phyloP scores from a whole-genome alignment of 2,888 invertebrate species.

The Mimachlamys varia region DNA sequence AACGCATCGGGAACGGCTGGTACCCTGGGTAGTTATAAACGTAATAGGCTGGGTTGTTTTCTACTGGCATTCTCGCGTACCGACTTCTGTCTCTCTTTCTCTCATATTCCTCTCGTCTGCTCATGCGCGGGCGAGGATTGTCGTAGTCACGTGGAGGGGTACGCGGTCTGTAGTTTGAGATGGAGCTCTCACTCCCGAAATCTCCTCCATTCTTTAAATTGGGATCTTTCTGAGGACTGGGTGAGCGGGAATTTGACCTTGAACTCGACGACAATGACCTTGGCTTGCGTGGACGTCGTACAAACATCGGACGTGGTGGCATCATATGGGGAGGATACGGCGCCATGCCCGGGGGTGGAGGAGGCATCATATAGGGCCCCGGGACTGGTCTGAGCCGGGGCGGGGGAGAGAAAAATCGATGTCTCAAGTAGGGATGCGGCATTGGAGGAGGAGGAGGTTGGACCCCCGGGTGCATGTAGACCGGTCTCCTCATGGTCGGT shows the following conservation, averaged over 20 bases:
- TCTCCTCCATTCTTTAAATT: conserved; percentile 55
- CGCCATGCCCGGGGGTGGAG: conserved; percentile 45
- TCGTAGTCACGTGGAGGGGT: conserved; percentile 75
- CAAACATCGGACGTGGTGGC: conserved; percentile 48
- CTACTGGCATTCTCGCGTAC: conserved; percentile 40
- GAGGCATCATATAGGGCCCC: conserved; percentile 51
- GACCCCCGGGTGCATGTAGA: conserved; percentile 40
- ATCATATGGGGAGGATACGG: conserved; percentile 40
- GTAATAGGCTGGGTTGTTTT: conserved; percentile 46
- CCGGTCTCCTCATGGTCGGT: conserved; percentile 40
- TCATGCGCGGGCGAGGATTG: conserved; percentile 54
- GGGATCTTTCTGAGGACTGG: conserved; percentile 52
- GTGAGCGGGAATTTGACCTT: conserved; percentile 51
- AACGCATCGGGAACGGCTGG: conserved; percentile 59
- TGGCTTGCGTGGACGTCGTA: conserved; percentile 53
- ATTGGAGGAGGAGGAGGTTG: conserved; percentile 56
- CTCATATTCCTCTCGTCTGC: conserved; percentile 65
- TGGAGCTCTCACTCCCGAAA: conserved; percentile 61
- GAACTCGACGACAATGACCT: conserved; percentile 57
- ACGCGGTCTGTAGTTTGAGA: conserved; percentile 65
- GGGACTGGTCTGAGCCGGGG: conserved; percentile 53
- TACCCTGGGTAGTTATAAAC: conserved; percentile 67
- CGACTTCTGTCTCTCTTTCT: conserved; percentile 52
- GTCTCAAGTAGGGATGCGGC: conserved; percentile 48
- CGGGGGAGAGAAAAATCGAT: conserved; percentile 47